Evolutionary conservation across 2,888 invertebrate species (phyloP).

Genomic region (Aporophyla nigra): DNA sequence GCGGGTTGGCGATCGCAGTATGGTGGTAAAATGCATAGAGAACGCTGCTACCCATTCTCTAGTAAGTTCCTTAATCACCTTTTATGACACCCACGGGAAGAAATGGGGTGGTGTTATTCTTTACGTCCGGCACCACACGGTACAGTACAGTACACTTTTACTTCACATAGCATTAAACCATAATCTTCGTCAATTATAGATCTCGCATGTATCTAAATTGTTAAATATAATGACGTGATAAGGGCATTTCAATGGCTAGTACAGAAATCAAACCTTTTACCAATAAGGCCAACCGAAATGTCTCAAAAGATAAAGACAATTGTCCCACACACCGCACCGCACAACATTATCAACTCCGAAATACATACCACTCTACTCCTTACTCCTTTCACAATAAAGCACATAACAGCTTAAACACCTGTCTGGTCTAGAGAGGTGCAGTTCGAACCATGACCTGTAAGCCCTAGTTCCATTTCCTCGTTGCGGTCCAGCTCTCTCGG

Average conservation of each 20-base stretch:
- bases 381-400: background rate
- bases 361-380: slow-evolving; percentile 7
- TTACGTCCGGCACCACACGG: no score
- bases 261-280: background rate
- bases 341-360: background rate
- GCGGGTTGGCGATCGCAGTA: no score
- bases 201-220: no score
- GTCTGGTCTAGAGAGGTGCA: slow-evolving; percentile 45
- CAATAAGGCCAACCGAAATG: slow-evolving; percentile 3
- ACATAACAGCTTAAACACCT: background rate
- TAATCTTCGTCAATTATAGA: no score
- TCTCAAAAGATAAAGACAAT: background rate
- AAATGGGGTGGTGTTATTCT: no score
- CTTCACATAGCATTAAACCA: no score
- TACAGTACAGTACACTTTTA: no score
- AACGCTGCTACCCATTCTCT: no score
- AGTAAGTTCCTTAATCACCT: no score
- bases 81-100: no score
- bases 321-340: background rate
- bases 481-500: slow-evolving; percentile 35
- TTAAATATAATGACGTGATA: background rate
- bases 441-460: slow-evolving; percentile 49
- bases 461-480: slow-evolving; percentile 55
- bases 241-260: background rate
- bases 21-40: no score